Conservation (phyloP, 2,113 vertebrate genomes). For the Danionella cerebrum region DNA sequence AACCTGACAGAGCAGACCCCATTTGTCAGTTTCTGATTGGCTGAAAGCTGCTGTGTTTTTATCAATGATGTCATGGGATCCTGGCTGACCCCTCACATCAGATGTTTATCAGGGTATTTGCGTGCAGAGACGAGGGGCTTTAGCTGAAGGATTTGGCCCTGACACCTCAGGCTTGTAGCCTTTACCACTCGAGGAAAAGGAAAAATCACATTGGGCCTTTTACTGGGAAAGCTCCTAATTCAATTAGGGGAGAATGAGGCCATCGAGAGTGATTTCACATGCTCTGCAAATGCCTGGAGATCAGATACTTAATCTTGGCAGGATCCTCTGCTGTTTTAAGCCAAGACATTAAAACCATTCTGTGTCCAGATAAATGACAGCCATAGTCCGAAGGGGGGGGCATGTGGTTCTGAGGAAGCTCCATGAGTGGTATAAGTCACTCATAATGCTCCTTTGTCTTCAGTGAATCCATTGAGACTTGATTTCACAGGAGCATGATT, state of each 20-base stretch:
- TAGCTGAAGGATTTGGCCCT: conserved; percentile 37
- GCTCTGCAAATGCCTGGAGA: conserved; percentile 54
- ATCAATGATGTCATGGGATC: conserved; percentile 57
- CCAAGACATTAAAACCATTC: conserved; percentile 55
- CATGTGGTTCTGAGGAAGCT: no score
- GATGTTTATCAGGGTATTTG: conserved; percentile 53
- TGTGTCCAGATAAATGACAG: conserved; percentile 45
- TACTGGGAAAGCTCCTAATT: conserved; percentile 61
- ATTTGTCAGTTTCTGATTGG: conserved; percentile 33
- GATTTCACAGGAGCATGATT: conserved; percentile 1
- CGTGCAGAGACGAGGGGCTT: conserved; percentile 30
- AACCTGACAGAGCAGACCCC: conserved; percentile 14
- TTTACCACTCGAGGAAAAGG: conserved; percentile 20
- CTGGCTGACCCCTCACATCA: conserved; percentile 50
- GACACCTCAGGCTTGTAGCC: conserved; percentile 30
- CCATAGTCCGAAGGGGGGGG: conserved; percentile 25
- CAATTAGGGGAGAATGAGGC: conserved; percentile 61
- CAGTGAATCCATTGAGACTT: neutral
- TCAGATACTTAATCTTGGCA: conserved; percentile 62
- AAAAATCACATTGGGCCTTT: conserved; percentile 15
- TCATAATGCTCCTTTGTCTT: neutral
- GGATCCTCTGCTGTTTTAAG: conserved; percentile 53
- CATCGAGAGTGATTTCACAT: conserved; percentile 57
- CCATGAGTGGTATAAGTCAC: no score
- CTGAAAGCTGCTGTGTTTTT: conserved; percentile 33